Evolutionary conservation across 1,140 invertebrate species (phyloP).

Genomic region (Drosophila guanche): DNA sequence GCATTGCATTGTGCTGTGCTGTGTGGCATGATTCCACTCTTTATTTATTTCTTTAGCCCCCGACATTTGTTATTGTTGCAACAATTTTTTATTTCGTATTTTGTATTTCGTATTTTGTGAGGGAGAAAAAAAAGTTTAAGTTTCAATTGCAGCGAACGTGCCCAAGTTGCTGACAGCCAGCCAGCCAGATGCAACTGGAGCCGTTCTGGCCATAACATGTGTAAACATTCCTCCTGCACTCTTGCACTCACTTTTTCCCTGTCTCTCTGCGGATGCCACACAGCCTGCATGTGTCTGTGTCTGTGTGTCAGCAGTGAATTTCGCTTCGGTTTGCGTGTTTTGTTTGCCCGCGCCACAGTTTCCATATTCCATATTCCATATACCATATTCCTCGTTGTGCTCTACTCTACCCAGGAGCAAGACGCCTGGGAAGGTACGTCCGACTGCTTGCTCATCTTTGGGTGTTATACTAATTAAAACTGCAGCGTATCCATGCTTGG

Average conservation of each 20-base stretch:
- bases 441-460: not conserved
- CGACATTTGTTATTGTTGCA: slow-evolving; percentile 66
- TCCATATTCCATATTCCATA: slow-evolving; percentile 6
- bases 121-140: slow-evolving; percentile 53
- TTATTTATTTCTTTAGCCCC: slow-evolving; percentile 62
- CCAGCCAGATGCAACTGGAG: slow-evolving; percentile 31
- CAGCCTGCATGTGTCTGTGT: slow-evolving; percentile 33
- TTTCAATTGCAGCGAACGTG: slow-evolving; percentile 72
- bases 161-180: slow-evolving; percentile 75
- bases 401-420: slow-evolving; percentile 14
- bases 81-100: slow-evolving; percentile 65
- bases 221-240: slow-evolving; percentile 66
- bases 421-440: too few species aligned
- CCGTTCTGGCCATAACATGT: slow-evolving; percentile 72
- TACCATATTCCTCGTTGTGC: slow-evolving; percentile 19
- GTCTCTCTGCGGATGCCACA: not conserved
- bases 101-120: slow-evolving; percentile 38
- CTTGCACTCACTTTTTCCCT: not conserved
- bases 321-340: slow-evolving; percentile 56
- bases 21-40: slow-evolving; percentile 31
- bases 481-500: too few species aligned
- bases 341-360: slow-evolving; percentile 42
- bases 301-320: slow-evolving; percentile 73
- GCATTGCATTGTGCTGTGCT: slow-evolving; percentile 53
- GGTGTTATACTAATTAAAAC: too few species aligned